Conservation (phyloP, 1,140 invertebrate genomes). For the Tetragonula clypearis region DNA sequence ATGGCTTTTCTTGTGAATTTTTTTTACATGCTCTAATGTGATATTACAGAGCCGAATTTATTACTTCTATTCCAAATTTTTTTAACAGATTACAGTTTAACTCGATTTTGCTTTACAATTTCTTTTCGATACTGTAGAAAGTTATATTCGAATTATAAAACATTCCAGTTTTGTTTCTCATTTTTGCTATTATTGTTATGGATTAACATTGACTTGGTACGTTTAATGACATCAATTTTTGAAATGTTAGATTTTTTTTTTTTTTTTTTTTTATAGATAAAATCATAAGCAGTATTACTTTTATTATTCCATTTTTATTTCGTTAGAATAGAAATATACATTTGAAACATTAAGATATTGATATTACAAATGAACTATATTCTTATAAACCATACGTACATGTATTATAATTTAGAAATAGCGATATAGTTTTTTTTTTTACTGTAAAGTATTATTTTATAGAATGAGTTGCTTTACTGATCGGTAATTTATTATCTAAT, state of each 20-base stretch:
- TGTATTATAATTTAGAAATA: background rate
- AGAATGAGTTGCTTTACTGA: background rate
- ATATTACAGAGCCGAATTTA: slow-evolving; percentile 46
- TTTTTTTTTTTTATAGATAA: background rate
- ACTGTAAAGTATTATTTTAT: slow-evolving; percentile 23
- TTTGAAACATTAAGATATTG: background rate
- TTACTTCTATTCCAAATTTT: background rate
- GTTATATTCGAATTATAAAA: background rate
- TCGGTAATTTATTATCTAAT: background rate
- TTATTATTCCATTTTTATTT: background rate
- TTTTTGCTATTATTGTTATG: background rate
- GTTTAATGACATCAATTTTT: background rate
- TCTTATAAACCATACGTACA: background rate
- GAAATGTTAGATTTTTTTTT: background rate
- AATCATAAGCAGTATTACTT: slow-evolving; percentile 17
- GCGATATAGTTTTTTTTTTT: background rate
- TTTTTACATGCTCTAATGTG: slow-evolving; percentile 43
- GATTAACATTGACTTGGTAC: background rate
- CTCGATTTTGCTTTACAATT: background rate
- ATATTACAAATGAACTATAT: background rate
- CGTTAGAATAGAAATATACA: background rate
- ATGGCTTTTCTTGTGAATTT: slow-evolving; percentile 57
- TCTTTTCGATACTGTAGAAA: background rate
- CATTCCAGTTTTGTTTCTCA: background rate
- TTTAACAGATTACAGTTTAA: background rate